Percentiles rank a stretch among this genome's conserved stretches.
phyloP scores from a whole-genome alignment of 2,797 vertebrate species.

The Epinephelus malabaricus region DNA sequence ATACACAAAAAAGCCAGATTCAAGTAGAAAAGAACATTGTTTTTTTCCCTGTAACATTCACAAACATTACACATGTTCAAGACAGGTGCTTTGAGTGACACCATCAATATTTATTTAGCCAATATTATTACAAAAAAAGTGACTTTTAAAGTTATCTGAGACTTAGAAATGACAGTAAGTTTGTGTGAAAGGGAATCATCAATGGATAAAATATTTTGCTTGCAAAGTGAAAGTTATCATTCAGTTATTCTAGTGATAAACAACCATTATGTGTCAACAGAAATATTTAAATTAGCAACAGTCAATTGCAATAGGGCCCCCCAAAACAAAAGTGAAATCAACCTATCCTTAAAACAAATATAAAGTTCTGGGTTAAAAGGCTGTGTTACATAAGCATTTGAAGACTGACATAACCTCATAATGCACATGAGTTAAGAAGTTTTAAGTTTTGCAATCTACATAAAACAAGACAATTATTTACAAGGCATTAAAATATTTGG shows the following conservation, averaged over 20 bases:
- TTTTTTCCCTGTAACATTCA: slow-evolving; percentile 28
- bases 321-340: slow-evolving; percentile 24
- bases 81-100: slow-evolving; percentile 13
- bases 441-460: slow-evolving; percentile 2
- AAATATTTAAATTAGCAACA: slow-evolving; percentile 1
- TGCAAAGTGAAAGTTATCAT: slow-evolving; percentile 18
- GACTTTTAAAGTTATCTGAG: neutral
- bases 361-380: slow-evolving; percentile 18
- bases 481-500: neutral
- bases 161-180: neutral
- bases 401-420: slow-evolving; percentile 31
- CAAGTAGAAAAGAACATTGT: slow-evolving; percentile 18
- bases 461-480: slow-evolving; percentile 18
- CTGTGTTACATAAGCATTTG: slow-evolving; percentile 25
- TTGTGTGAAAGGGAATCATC: neutral
- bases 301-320: neutral
- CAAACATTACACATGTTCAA: slow-evolving; percentile 24
- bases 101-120: neutral
- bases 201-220: neutral
- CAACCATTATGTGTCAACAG: neutral
- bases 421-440: neutral
- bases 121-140: slow-evolving; percentile 18
- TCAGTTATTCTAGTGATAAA: neutral
- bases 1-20: slow-evolving; percentile 25
- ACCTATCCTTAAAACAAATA: slow-evolving; percentile 5